Percentiles rank a stretch among this genome's conserved stretches.
Evolutionary conservation across 1,140 invertebrate genomes (phyloP).

Genomic region (Drosophila serrata): DNA sequence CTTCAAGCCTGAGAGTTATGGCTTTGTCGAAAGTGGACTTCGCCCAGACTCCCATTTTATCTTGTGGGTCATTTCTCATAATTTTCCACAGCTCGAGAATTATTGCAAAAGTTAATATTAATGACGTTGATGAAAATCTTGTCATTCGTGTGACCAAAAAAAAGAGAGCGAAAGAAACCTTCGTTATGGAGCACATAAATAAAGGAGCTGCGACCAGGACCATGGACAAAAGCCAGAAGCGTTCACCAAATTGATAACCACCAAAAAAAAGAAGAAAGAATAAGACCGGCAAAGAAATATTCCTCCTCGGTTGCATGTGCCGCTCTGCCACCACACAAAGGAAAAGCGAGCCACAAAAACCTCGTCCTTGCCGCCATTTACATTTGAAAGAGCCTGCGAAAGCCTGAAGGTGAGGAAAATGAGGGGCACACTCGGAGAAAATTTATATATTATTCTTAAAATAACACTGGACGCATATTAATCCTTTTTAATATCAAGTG

Average conservation of each 20-base stretch:
- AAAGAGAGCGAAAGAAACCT: constrained; percentile 42
- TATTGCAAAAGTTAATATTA: constrained; percentile 85
- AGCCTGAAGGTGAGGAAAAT: constrained; percentile 49
- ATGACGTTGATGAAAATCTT: constrained; percentile 85
- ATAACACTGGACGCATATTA: not conserved
- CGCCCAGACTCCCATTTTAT: constrained; percentile 51
- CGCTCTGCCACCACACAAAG: constrained; percentile 42
- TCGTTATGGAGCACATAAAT: constrained; percentile 73
- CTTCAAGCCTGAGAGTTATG: constrained; percentile 63
- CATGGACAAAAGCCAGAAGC: constrained; percentile 68
- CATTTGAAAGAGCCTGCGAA: constrained; percentile 73
- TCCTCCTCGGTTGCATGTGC: constrained; percentile 55
- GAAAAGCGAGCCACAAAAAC: constrained; percentile 42
- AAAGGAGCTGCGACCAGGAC: constrained; percentile 53
- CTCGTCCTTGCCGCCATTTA: constrained; percentile 74
- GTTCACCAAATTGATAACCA: constrained; percentile 78
- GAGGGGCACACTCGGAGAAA: constrained; percentile 31
- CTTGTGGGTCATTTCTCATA: constrained; percentile 81
- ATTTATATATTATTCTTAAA: not conserved
- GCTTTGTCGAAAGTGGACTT: constrained; percentile 70
- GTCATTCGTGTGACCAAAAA: constrained; percentile 74
- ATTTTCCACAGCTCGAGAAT: constrained; percentile 79
- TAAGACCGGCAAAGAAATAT: constrained; percentile 26
- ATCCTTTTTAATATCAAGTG: not conserved
- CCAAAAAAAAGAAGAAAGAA: constrained; percentile 73